A percentile compares a stretch with the other conserved stretches of the same genome.
phyloP scores from a whole-genome alignment of 2,113 vertebrate genomes.

The Callaeas wilsoni region DNA sequence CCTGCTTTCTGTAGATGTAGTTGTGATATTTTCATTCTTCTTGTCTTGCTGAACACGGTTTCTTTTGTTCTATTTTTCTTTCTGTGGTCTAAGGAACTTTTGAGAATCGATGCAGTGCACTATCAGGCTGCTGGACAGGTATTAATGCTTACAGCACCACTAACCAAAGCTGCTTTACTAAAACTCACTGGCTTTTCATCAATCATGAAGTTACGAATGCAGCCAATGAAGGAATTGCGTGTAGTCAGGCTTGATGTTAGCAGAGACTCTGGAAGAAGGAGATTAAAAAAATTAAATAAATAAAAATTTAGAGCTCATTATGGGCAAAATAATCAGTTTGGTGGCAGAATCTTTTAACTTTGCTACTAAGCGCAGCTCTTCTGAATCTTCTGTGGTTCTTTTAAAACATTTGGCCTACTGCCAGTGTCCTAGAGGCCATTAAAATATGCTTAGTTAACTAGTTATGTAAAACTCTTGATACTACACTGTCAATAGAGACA shows the following conservation, averaged over 20 bases:
- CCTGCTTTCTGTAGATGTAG: background rate
- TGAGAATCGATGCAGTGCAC: background rate
- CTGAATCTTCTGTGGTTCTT: background rate
- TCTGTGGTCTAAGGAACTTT: conserved; percentile 23
- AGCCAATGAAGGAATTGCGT: conserved; percentile 83
- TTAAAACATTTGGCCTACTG: background rate
- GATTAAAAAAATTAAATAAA: background rate
- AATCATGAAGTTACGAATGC: conserved; percentile 86
- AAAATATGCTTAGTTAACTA: background rate
- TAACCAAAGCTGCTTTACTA: conserved; percentile 85
- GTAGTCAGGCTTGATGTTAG: conserved; percentile 76
- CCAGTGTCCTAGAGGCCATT: background rate
- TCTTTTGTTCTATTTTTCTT: background rate
- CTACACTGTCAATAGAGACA: background rate
- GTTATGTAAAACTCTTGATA: background rate
- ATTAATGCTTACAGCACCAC: conserved; percentile 86
- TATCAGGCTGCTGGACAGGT: conserved; percentile 84
- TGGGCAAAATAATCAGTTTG: background rate
- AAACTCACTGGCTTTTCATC: conserved; percentile 83
- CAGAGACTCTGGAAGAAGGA: conserved; percentile 74
- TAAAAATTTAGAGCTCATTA: background rate
- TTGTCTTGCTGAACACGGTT: background rate
- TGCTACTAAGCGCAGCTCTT: background rate
- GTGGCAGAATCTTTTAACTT: background rate
- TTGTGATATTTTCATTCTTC: background rate